Conservation (phyloP, 2,888 invertebrate genomes). For the Heliconius erato region DNA sequence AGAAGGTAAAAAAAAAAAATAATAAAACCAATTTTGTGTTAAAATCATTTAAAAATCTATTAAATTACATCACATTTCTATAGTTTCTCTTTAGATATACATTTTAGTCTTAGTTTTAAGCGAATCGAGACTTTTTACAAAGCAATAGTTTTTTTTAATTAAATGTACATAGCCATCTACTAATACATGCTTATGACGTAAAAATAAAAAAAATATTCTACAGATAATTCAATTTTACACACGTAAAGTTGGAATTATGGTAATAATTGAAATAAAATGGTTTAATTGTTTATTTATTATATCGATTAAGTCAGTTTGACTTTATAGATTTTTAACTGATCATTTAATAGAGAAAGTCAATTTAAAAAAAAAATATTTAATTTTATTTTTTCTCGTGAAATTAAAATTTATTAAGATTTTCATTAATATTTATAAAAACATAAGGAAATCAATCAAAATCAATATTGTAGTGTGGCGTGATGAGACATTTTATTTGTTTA, state of each 20-base stretch:
- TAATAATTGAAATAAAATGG: conserved; percentile 5
- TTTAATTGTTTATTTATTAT: conserved; percentile 6
- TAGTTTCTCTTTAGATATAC: conserved; percentile 42
- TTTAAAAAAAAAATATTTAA: not conserved
- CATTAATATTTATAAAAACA: too few species aligned
- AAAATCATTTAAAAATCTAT: conserved; percentile 47
- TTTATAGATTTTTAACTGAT: conserved; percentile 23
- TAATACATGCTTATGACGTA: conserved; percentile 21
- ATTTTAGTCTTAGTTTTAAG: conserved; percentile 40
- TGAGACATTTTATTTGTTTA: not conserved
- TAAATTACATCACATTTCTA: conserved; percentile 56
- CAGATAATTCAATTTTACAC: conserved; percentile 28
- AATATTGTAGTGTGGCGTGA: not conserved
- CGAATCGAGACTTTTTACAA: conserved; percentile 30
- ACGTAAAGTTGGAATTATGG: conserved; percentile 22
- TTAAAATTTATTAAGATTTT: too few species aligned
- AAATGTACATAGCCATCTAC: conserved; percentile 8
- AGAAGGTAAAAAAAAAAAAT: not conserved
- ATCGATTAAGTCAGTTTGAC: not conserved
- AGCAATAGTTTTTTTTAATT: not conserved
- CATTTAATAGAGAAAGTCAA: not conserved
- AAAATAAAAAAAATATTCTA: conserved; percentile 4
- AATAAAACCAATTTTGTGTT: conserved; percentile 17
- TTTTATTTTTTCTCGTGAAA: not conserved
- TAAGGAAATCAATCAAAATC: too few species aligned